A percentile compares a stretch with the other conserved stretches of the same genome.
Conservation (phyloP, 2,888 invertebrate genomes). For the Cataglyphis livida region DNA sequence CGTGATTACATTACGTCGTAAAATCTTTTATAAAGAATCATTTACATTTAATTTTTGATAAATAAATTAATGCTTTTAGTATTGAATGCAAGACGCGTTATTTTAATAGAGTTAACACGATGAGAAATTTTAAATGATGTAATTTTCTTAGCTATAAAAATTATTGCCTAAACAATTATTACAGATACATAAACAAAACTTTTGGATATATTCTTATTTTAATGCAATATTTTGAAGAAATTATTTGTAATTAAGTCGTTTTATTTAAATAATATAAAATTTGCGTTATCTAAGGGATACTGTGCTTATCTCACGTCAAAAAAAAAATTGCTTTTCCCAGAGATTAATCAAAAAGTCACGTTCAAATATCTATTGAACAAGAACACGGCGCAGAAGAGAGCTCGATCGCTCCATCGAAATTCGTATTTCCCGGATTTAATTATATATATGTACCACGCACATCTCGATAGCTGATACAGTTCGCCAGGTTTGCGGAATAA, state of each 20-base stretch:
- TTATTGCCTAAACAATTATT: background rate
- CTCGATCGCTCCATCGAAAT: background rate
- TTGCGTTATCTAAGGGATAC: background rate
- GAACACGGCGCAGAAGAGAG: background rate
- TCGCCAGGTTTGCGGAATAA: conserved; percentile 24
- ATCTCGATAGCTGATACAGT: background rate
- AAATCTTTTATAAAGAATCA: background rate
- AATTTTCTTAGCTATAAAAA: background rate
- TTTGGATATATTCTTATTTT: background rate
- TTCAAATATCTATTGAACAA: background rate
- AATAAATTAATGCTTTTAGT: background rate
- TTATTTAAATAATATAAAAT: background rate
- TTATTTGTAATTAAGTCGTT: background rate
- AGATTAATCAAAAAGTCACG: conserved; percentile 10
- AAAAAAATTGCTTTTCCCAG: background rate
- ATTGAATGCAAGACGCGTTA: background rate
- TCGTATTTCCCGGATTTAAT: conserved; percentile 9
- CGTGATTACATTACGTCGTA: background rate
- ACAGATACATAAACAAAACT: background rate
- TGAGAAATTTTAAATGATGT: background rate
- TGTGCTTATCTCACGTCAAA: background rate
- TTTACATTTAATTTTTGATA: background rate
- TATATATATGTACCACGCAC: no score
- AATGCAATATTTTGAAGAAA: background rate
- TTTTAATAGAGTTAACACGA: background rate